A percentile compares a stretch with the other conserved stretches of the same genome.
These are phyloP conservation scores for Hylomyscus alleni DNA, from an alignment of 2,797 vertebrate species.

Conservation along the genomic window DNA sequence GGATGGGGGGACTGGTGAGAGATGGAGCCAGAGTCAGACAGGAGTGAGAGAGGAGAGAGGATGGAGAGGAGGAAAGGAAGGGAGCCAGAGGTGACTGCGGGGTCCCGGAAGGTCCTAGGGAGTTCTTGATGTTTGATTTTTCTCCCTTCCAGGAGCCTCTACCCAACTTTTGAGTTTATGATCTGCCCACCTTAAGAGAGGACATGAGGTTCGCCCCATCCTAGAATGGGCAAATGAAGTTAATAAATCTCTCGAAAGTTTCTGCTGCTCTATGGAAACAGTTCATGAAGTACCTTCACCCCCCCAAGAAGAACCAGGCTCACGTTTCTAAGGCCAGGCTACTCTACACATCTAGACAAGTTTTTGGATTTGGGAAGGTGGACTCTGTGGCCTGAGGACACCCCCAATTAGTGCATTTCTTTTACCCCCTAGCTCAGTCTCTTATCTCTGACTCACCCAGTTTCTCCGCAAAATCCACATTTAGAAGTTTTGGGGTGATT, in stretches of 20 bases:
- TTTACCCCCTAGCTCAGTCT: conserved; percentile 25
- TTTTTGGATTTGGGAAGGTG: neutral
- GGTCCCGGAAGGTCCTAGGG: neutral
- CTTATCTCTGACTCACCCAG: neutral
- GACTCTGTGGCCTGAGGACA: neutral
- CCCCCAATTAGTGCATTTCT: neutral
- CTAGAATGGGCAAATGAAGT: conserved; percentile 25
- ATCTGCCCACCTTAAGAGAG: neutral
- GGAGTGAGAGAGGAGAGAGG: neutral
- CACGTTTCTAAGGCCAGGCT: neutral
- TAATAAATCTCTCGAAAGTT: conserved; percentile 41
- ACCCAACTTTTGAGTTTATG: neutral
- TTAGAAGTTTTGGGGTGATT: neutral
- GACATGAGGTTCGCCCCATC: conserved; percentile 11
- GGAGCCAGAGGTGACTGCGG: neutral
- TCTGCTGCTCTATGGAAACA: conserved; percentile 43
- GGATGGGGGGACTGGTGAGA: neutral
- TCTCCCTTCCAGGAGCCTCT: neutral
- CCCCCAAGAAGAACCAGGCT: neutral
- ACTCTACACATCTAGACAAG: neutral
- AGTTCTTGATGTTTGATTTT: neutral
- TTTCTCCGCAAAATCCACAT: neutral
- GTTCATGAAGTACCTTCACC: neutral
- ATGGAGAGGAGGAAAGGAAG: rapidly evolving
- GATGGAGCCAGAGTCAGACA: neutral